Evolutionary conservation across 1,140 invertebrate species (phyloP), one percentile per base, ranked within the genome.

Genomic region (Drosophila busckii): DNA sequence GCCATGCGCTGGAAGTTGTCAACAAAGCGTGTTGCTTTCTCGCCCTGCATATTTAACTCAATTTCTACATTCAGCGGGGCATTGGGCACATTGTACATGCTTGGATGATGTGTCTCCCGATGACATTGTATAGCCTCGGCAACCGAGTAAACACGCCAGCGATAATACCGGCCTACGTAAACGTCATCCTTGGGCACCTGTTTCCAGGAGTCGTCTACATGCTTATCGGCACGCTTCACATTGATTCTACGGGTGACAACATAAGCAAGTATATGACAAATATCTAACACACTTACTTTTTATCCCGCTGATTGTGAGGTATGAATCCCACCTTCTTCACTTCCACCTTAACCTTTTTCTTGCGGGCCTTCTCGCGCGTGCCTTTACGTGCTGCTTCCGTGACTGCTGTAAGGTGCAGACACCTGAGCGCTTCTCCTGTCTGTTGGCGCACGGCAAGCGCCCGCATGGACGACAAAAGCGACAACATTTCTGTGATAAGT

Each of bases 71-170:
- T 90, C 0, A 96, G 63, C 10, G 90, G 70, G 6, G 93, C 90
- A 87, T 92, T 88, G 1, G 93, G 92, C 28, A 88, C 75, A 88
- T 96, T 93, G 49, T 91, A 93, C 87, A 95, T 91, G 22, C 92
- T 91, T 0, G 93, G 93, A 84, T 95, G 92, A 85, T 95, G 92
- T 0, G 90, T 92, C 88, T 96, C 93, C 35, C 92, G 89, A 73
- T 94, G 92, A 64, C 89, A 90, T 45, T 91, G 80, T 4, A 96
- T 88, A n/a, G 94, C 94, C 76, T 95, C 93, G 20, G 88, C 87
- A 8, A 95, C 90, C 2, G 90, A 86, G 87, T 93, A 94, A 0
- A 91, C 84, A 59, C 89, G 89, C 89, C 89, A 90, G 50, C 89
- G 88, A 60, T 92, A 92, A 80, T 90, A 91, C 40, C 88, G 89